Evolutionary conservation across 2,113 vertebrate genomes (phyloP).

Genomic region (Brienomyrus longianalis): DNA sequence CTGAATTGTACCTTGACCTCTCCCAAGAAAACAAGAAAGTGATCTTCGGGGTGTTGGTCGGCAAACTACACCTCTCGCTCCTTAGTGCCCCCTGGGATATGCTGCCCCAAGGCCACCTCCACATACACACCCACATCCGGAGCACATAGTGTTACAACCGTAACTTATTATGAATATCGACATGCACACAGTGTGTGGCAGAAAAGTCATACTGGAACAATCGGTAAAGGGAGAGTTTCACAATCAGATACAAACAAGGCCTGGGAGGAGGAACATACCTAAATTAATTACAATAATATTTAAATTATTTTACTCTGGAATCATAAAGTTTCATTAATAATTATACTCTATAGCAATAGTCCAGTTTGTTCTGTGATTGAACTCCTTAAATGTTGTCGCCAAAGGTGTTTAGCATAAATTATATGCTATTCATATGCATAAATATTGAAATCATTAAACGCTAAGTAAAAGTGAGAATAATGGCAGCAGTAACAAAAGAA

Average conservation of each 20-base stretch:
- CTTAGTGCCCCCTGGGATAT: constrained; percentile 86
- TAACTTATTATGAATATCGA: background rate
- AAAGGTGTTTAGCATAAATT: background rate
- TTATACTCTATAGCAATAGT: background rate
- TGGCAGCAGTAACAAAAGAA: background rate
- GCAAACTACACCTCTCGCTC: constrained; percentile 89
- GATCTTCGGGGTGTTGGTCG: constrained; percentile 92
- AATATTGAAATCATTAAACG: background rate
- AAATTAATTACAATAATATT: background rate
- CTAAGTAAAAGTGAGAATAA: background rate
- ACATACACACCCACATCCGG: constrained; percentile 97
- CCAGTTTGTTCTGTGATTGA: background rate
- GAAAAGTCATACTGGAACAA: constrained; percentile 13
- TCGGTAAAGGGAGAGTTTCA: background rate
- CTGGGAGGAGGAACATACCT: background rate
- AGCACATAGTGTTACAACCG: background rate
- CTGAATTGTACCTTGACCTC: constrained; percentile 80
- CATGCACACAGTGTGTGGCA: background rate
- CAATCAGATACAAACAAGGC: background rate
- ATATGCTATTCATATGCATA: background rate
- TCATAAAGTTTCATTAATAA: background rate
- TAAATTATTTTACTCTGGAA: background rate
- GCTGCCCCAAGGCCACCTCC: constrained; percentile 85
- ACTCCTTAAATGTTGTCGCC: background rate
- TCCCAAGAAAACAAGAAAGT: constrained; percentile 87